Conservation (phyloP, 2,797 vertebrate species). For the Tokudaia muenninki region DNA sequence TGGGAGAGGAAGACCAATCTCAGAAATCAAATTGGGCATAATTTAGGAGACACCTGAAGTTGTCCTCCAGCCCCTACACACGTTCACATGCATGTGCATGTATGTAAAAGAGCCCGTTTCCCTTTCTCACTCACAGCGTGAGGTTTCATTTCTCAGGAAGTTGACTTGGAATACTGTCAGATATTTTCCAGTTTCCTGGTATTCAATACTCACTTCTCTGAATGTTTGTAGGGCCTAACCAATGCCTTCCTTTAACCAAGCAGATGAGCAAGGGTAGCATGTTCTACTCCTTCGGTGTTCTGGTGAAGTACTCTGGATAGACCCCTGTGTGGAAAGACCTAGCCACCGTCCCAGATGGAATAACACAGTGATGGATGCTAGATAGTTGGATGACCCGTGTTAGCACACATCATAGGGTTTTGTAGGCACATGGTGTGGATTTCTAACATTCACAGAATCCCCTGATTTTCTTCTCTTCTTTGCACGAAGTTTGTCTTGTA, state of each 20-base stretch:
- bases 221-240: neutral
- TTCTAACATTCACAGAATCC: neutral
- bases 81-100: neutral
- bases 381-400: accelerated
- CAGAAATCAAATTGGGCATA: neutral
- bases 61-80: neutral
- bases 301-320: neutral
- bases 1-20: neutral
- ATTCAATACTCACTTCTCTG: neutral
- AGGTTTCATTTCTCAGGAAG: neutral
- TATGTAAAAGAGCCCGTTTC: neutral
- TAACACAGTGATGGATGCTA: too few species aligned
- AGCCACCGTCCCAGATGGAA: neutral
- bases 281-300: neutral
- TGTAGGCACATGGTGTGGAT: neutral
- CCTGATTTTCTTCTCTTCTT: neutral
- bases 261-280: neutral
- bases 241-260: neutral
- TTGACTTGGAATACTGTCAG: neutral
- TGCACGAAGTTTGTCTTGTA: neutral
- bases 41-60: neutral
- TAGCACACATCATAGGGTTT: neutral
- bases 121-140: neutral
- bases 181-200: neutral
- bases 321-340: neutral